These are phyloP conservation scores for Brachymystax lenok DNA, from an alignment of 2,797 vertebrate species.

Conservation along the genomic window DNA sequence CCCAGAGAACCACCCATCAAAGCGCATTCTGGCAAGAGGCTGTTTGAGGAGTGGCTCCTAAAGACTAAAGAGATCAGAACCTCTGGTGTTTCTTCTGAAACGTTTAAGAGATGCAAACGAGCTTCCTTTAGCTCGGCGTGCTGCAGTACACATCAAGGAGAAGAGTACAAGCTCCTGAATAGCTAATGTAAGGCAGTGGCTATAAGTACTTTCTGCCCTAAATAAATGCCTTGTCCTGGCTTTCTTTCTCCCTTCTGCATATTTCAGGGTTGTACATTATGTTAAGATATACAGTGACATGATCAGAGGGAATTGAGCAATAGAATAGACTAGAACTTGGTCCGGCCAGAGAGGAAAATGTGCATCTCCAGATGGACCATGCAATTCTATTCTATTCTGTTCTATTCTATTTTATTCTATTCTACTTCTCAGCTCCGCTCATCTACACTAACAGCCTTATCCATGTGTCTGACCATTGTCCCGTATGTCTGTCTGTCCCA, in stretches of 20 bases:
- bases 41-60: constrained; percentile 63
- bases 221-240: constrained; percentile 27
- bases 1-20: constrained; percentile 61
- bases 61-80: constrained; percentile 54
- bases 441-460: not conserved
- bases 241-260: constrained; percentile 43
- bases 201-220: constrained; percentile 25
- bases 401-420: not conserved
- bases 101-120: constrained; percentile 47
- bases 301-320: not conserved
- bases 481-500: constrained; percentile 60
- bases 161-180: constrained; percentile 60
- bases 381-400: not conserved
- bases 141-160: constrained; percentile 64
- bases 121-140: constrained; percentile 41
- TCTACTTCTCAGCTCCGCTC: not conserved
- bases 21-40: constrained; percentile 59
- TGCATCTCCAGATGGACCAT: not conserved
- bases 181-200: constrained; percentile 60
- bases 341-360: not conserved
- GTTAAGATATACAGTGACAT: not conserved
- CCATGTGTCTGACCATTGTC: not conserved
- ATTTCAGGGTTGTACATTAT: constrained; percentile 21
- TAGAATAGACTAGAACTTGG: not conserved
- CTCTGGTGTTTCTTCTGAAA: constrained; percentile 58